Percentiles rank a stretch among this genome's conserved stretches.
These are phyloP conservation scores for Gallinago jamesoni DNA, from an alignment of 2,113 vertebrate genomes.

Conservation along the genomic window DNA sequence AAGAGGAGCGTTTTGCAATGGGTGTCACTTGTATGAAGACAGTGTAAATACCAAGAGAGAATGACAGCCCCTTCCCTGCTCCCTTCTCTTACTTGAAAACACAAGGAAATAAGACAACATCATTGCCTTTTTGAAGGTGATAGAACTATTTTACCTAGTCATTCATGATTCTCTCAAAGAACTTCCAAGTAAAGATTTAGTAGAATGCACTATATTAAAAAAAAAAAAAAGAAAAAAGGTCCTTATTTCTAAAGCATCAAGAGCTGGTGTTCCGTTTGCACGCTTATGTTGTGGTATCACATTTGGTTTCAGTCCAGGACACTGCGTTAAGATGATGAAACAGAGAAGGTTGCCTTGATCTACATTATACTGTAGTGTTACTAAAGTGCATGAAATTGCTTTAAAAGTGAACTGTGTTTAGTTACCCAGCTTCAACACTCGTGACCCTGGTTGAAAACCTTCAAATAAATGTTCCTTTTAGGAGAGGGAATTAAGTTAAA, in stretches of 20 bases:
- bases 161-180: neutral
- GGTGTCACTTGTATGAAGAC: neutral
- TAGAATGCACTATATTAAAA: neutral
- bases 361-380: neutral
- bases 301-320: neutral
- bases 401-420: neutral
- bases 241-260: neutral
- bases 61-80: neutral
- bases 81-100: neutral
- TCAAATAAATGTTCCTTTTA: neutral
- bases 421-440: neutral
- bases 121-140: neutral
- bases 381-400: neutral
- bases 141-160: neutral
- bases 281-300: neutral
- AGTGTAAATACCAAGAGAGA: neutral
- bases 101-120: neutral
- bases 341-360: neutral
- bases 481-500: neutral
- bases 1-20: neutral
- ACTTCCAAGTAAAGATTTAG: neutral
- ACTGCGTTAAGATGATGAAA: neutral
- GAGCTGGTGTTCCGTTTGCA: neutral
- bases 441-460: neutral
- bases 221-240: neutral